Percentiles rank a stretch among this genome's conserved stretches.
These are phyloP conservation scores for Chascanopsetta lugubris DNA, from an alignment of 2,113 vertebrate species.

Conservation along the genomic window DNA sequence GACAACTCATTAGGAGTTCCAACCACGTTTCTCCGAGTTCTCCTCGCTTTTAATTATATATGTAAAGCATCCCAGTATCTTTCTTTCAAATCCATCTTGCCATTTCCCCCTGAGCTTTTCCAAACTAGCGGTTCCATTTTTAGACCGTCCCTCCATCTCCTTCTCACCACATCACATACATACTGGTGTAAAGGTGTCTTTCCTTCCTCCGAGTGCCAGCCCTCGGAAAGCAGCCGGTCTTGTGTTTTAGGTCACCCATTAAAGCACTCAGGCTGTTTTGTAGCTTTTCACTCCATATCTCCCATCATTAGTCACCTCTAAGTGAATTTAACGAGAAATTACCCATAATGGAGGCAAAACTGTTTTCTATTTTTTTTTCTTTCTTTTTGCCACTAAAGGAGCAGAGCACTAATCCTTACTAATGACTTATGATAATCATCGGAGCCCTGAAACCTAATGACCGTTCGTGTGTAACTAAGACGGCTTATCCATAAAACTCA, in stretches of 20 bases:
- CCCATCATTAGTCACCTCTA: slow-evolving; percentile 44
- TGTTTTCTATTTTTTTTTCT: slow-evolving; percentile 17
- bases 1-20: too few relatives aligned
- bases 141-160: too few relatives aligned
- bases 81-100: too few relatives aligned
- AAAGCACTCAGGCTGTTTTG: slow-evolving; percentile 36
- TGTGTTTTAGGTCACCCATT: slow-evolving; percentile 30
- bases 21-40: too few relatives aligned
- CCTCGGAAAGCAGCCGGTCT: slow-evolving; percentile 27
- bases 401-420: slow-evolving; percentile 44
- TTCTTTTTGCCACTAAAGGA: too few relatives aligned
- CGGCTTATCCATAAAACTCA: slow-evolving; percentile 32
- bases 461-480: slow-evolving; percentile 33
- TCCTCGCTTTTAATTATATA: too few relatives aligned
- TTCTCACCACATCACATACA: too few relatives aligned
- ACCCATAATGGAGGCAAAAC: slow-evolving; percentile 38
- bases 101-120: too few relatives aligned
- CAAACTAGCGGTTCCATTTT: too few relatives aligned
- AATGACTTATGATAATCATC: slow-evolving; percentile 55
- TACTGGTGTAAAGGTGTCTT: slow-evolving; percentile 12
- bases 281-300: slow-evolving; percentile 41
- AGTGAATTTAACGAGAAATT: slow-evolving; percentile 60
- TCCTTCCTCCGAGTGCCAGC: slow-evolving; percentile 10
- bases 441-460: slow-evolving; percentile 32
- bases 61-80: too few relatives aligned